phyloP scores from a whole-genome alignment of 2,888 invertebrate genomes.

The Rhamnusium bicolor region DNA sequence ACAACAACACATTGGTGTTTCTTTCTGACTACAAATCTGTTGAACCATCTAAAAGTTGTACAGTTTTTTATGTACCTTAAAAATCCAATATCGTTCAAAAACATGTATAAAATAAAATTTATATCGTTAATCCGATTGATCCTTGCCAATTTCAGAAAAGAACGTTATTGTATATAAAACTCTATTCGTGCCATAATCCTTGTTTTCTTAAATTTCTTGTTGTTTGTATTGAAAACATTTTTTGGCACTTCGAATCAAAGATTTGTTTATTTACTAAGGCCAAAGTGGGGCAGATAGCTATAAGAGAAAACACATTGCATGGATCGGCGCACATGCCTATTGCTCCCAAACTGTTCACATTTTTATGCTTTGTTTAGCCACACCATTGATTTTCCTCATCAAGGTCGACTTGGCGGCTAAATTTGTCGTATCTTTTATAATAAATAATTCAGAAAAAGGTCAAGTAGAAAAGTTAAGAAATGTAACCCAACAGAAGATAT shows the following conservation, averaged over 20 bases:
- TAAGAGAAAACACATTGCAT: not conserved
- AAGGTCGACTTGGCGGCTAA: constrained; percentile 12
- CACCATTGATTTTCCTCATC: constrained; percentile 26
- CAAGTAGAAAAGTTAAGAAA: constrained; percentile 32
- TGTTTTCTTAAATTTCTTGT: not conserved
- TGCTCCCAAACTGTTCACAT: constrained; percentile 9
- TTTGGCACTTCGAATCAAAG: constrained; percentile 4
- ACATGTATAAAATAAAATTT: no score
- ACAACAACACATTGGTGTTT: no score
- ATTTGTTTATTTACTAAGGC: constrained; percentile 4
- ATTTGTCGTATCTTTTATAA: constrained; percentile 36
- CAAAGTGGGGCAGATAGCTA: not conserved
- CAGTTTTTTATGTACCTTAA: no score
- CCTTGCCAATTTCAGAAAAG: no score
- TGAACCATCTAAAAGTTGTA: no score
- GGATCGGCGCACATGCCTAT: constrained; percentile 12
- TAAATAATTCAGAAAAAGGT: constrained; percentile 38
- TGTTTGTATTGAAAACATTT: not conserved
- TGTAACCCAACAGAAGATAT: constrained; percentile 30
- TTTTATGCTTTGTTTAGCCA: constrained; percentile 31
- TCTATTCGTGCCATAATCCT: no score
- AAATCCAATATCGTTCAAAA: no score
- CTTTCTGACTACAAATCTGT: no score
- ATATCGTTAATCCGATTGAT: no score
- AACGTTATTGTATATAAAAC: no score